These are phyloP conservation scores for Gymnopithys bicolor DNA, from an alignment of 2,797 vertebrate species.

Conservation along the genomic window DNA sequence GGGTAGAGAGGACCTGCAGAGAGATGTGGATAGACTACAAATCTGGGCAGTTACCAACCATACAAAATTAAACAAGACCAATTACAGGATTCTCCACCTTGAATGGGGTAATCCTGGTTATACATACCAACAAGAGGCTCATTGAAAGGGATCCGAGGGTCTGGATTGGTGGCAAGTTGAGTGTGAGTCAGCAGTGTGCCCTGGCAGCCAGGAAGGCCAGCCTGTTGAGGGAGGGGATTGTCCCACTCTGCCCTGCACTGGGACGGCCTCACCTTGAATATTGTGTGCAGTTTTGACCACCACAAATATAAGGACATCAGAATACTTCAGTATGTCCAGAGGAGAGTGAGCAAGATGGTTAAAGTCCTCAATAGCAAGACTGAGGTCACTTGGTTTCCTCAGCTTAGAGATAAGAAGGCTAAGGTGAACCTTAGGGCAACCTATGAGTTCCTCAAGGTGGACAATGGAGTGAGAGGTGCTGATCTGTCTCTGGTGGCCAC, in stretches of 20 bases:
- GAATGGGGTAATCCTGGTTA: not conserved
- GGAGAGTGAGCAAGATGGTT: not conserved
- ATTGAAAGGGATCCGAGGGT: not conserved
- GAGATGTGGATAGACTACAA: not conserved
- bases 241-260: accelerated
- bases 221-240: accelerated
- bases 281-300: too few relatives aligned
- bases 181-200: not conserved
- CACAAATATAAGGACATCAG: not conserved
- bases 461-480: not conserved
- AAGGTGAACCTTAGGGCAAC: not conserved
- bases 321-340: not conserved
- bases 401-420: not conserved
- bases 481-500: not conserved
- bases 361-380: not conserved
- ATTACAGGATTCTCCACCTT: not conserved
- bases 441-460: not conserved
- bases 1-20: not conserved
- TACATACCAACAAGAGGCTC: accelerated
- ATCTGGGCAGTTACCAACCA: not conserved
- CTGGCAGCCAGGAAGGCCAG: not conserved
- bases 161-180: not conserved
- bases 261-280: too few relatives aligned
- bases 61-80: not conserved
- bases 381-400: not conserved